Conservation (phyloP, 1,140 invertebrate genomes). For the Drosophila nasuta region DNA sequence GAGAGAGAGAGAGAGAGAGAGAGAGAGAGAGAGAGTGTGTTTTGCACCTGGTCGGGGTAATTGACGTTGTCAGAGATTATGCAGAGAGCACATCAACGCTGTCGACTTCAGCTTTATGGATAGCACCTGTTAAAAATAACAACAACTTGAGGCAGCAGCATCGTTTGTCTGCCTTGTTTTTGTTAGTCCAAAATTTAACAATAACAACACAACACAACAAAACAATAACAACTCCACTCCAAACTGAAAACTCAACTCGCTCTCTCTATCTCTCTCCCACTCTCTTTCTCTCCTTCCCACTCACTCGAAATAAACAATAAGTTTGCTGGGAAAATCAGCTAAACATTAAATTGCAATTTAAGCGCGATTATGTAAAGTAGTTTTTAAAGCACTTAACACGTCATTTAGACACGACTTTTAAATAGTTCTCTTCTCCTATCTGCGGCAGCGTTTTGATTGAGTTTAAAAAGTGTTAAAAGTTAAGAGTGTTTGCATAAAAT, state of each 20-base stretch:
- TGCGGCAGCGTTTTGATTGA: too few relatives aligned
- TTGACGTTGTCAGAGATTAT: slow-evolving; percentile 78
- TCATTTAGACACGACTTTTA: too few relatives aligned
- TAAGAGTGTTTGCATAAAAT: too few relatives aligned
- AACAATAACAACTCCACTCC: background rate
- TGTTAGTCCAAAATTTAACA: background rate
- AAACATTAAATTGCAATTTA: background rate
- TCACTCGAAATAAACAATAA: too few relatives aligned
- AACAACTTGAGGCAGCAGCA: background rate
- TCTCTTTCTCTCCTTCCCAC: too few relatives aligned
- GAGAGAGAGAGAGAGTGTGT: background rate
- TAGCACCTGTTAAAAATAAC: slow-evolving; percentile 23
- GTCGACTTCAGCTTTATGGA: slow-evolving; percentile 19
- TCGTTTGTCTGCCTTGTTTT: too few relatives aligned
- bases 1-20: too few relatives aligned
- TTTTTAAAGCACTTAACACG: background rate
- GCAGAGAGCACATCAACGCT: slow-evolving; percentile 38
- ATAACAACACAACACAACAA: slow-evolving; percentile 1
- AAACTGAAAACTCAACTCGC: background rate
- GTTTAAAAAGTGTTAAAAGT: too few relatives aligned
- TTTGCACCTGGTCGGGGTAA: slow-evolving; percentile 73
- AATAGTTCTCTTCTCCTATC: too few relatives aligned
- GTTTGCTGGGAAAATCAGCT: too few relatives aligned
- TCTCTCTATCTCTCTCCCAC: too few relatives aligned
- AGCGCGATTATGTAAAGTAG: background rate